Evolutionary conservation across 2,797 vertebrate species (phyloP).

Genomic region (Synaphobranchus kaupii): DNA sequence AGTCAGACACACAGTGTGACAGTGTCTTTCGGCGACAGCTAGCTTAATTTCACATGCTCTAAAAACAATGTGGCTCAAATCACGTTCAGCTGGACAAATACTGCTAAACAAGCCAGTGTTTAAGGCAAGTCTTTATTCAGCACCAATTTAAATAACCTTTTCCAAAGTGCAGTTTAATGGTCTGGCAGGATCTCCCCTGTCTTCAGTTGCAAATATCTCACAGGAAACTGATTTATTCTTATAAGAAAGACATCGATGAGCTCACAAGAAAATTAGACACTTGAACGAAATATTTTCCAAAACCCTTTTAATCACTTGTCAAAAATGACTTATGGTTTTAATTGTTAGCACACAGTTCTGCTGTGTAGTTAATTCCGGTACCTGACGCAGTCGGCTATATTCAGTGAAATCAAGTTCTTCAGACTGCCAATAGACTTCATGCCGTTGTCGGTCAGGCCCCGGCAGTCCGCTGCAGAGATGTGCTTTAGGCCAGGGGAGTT

Average conservation of each 20-base stretch:
- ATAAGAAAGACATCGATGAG: not conserved
- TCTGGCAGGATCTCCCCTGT: constrained; percentile 19
- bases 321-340: not conserved
- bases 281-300: constrained; percentile 21
- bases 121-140: constrained; percentile 21
- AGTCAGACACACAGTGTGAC: constrained; percentile 49
- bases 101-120: not conserved
- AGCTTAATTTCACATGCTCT: not conserved
- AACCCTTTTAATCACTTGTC: not conserved
- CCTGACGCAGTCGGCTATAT: constrained; percentile 22
- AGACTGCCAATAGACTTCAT: constrained; percentile 22
- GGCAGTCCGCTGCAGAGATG: constrained; percentile 24
- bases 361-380: not conserved
- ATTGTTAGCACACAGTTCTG: too few species aligned
- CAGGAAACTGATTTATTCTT: not conserved
- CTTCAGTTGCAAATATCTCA: constrained; percentile 18
- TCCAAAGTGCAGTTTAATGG: constrained; percentile 8
- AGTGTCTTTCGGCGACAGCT: not conserved
- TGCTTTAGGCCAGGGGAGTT: constrained; percentile 20
- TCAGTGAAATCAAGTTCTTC: constrained; percentile 27
- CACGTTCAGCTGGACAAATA: constrained; percentile 30
- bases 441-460: constrained; percentile 15
- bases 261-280: not conserved
- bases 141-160: constrained; percentile 28
- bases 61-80: not conserved